A percentile compares a stretch with the other conserved stretches of the same genome.
phyloP scores from a whole-genome alignment of 2,797 vertebrate species.

The Clarias fuscus region DNA sequence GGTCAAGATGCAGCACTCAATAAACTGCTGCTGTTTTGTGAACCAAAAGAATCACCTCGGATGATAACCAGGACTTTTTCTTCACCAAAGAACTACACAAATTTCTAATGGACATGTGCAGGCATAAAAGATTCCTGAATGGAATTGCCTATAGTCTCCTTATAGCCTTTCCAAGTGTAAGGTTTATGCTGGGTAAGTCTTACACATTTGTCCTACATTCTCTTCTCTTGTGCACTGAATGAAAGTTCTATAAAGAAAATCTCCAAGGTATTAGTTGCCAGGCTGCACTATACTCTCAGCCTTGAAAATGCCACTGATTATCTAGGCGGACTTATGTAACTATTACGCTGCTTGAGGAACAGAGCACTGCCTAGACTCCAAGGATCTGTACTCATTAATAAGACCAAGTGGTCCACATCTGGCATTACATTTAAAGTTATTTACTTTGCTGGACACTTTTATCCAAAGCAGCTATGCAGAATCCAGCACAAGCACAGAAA shows the following conservation, averaged over 20 bases:
- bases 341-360: background rate
- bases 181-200: background rate
- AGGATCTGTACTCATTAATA: background rate
- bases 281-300: background rate
- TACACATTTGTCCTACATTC: background rate
- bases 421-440: background rate
- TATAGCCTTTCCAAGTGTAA: background rate
- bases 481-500: background rate
- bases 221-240: background rate
- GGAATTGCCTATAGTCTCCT: background rate
- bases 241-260: background rate
- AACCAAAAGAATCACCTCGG: background rate
- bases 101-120: background rate
- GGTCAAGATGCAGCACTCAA: background rate
- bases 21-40: background rate
- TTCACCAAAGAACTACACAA: background rate
- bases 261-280: conserved; percentile 2
- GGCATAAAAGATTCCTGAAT: background rate
- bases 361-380: background rate
- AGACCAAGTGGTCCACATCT: background rate
- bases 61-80: background rate
- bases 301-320: conserved; percentile 17
- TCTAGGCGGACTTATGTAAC: background rate
- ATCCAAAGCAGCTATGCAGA: background rate
- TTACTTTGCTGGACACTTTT: background rate